Base-by-base conservation (phyloP, 2,888 invertebrate genomes). In the Agriopis leucophaearia region DNA sequence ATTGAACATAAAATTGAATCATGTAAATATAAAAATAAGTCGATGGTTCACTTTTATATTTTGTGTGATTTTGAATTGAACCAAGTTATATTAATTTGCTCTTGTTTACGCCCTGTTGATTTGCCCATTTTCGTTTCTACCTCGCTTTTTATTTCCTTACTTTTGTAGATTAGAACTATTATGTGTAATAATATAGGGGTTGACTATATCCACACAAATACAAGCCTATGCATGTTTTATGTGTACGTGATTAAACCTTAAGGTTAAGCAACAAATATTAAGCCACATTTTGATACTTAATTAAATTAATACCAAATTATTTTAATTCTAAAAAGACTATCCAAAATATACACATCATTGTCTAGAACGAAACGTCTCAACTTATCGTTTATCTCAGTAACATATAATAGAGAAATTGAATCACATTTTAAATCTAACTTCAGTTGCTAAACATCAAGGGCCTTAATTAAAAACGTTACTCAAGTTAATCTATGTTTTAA, bases 31-130 rank as follows among this genome's bases (percentile, higher is more conserved):
- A 48, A 48, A 18, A 27, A 5, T 13, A 6, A 12, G n/a, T 51
- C 7, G 18, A 48, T n/a, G n/a, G 4, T 51, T 8, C n/a, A 51
- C 2, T 27, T 16, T 42, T 18, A 27, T 44, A 3, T 40, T 51
- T 12, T 3, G 10, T 15, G 8, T 42, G 1, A 16, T 18, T 42
- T 13, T 18, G 18, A 13, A 0, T 48, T 38, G 38, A 47, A 40
- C 16, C 16, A 10, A 48, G 59, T 50, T 13, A 40, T 27, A 42
- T 50, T 42, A 42, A 10, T 18, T 48, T 18, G 58, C 48, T 15
- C 69, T 73, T 80, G 78, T 84, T 27, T 81, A 74, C 78, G 81
- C 80, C 77, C 85, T 88, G 81, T 88, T 83, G 88, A 88, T 90
- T 90, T 90, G 89, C 88, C 89, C 82, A 73, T 78, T 74, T 63